phyloP scores from a whole-genome alignment of 2,797 vertebrate species.

The Varecia variegata region DNA sequence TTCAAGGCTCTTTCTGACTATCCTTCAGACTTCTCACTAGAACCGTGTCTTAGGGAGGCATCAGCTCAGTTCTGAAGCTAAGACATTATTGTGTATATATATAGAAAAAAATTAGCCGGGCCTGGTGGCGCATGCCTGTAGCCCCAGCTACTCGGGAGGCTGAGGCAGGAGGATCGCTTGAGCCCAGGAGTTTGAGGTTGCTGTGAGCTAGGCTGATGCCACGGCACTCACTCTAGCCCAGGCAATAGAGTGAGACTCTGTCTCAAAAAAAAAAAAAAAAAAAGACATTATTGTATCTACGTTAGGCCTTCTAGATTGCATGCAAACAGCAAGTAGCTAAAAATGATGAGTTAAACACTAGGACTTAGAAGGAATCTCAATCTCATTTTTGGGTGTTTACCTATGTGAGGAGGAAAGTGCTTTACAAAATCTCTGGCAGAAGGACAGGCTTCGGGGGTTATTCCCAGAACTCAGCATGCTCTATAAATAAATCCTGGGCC shows the following conservation, averaged over 20 bases:
- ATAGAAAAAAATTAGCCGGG: too few relatives aligned
- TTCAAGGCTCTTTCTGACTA: neutral
- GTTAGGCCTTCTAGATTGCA: neutral
- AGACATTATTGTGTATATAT: neutral
- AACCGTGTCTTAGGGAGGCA: neutral
- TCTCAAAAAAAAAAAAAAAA: too few relatives aligned
- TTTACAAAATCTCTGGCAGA: conserved; percentile 3
- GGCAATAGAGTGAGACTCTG: too few relatives aligned
- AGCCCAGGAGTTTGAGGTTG: too few relatives aligned
- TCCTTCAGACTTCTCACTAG: neutral
- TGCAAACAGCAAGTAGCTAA: conserved; percentile 14
- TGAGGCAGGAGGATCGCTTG: too few relatives aligned
- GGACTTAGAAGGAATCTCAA: conserved; percentile 4
- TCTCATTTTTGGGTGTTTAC: neutral
- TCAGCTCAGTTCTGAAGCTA: neutral
- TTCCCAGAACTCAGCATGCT: neutral
- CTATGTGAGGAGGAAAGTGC: neutral
- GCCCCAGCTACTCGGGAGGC: too few relatives aligned
- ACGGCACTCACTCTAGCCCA: too few relatives aligned
- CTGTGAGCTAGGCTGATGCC: too few relatives aligned
- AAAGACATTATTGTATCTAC: neutral
- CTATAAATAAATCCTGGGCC: neutral
- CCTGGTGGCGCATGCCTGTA: too few relatives aligned
- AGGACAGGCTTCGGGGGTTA: neutral
- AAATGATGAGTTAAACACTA: neutral